Base-by-base conservation (phyloP, 2,888 invertebrate genomes). In the Crocallis elinguaria region DNA sequence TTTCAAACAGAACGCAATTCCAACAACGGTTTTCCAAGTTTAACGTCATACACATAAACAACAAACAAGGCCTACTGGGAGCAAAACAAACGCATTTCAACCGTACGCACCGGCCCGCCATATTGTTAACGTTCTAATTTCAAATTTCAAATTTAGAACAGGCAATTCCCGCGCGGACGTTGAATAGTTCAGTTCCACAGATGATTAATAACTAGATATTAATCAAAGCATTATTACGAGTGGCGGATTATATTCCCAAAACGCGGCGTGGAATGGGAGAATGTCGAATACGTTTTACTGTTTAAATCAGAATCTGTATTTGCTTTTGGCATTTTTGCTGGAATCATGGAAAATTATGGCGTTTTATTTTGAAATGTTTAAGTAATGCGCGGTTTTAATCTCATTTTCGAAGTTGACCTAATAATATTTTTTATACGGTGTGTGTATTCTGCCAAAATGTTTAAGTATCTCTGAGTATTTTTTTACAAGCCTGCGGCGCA, bases 191-290 rank as follows among this genome's bases (percentile, higher is more conserved):
- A 74, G 79, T 71, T 74, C 70, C 74, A 72, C 79, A 73, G 75
- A 82, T 85, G 85, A 86, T 82, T 84, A 83, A 83, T 83, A 79
- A 72, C 79, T 72, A 71, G 78, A 73, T 84, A 86, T 84, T 85
- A 85, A 84, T 84, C 84, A 85, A 74, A 75, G 76, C 77, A 82
- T 83, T 82, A 82, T 82, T 75, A 74, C 69, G 75, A 68, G 62
- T 62, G 67, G 59, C 60, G 71, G 60, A 63, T 60, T 62, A 53
- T 60, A 60, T 61, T 62, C 62, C 60, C 60, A 30, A 37, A 57
- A 50, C 53, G 53, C 37, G 48, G 36, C 36, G 33, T 41, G 36
- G 36, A 29, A n/a, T n/a, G n/a, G 36, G 53, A 49, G 37, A 54
- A 49, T 38, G 48, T 43, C 48, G 43, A 49, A 49, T 54, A 48